These are phyloP conservation scores for Lepidurus apus DNA, from an alignment of 1,140 invertebrate genomes.

Conservation along the genomic window DNA sequence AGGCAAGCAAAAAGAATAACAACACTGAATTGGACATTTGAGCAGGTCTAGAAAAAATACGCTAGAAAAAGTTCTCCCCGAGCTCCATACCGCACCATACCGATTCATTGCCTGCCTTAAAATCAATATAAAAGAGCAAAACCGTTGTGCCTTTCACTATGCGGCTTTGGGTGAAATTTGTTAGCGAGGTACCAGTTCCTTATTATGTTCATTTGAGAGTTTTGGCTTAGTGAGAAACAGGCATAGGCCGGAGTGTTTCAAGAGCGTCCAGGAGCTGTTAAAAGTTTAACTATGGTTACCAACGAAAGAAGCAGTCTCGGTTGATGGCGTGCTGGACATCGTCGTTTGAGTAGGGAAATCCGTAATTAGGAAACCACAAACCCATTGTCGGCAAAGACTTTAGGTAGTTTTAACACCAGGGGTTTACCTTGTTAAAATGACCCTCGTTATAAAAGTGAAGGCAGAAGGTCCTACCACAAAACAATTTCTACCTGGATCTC, in stretches of 20 bases:
- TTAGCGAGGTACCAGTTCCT: too few species aligned
- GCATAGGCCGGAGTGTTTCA: not conserved
- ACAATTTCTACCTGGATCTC: not conserved
- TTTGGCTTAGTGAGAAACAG: too few species aligned
- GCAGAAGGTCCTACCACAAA: not conserved
- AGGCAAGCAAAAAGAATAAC: too few species aligned
- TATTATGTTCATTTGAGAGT: too few species aligned
- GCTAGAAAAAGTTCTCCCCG: too few species aligned
- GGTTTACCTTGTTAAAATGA: constrained; percentile 13
- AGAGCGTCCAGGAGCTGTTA: not conserved
- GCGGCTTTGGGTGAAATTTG: too few species aligned
- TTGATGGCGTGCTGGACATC: constrained; percentile 13
- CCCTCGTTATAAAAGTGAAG: constrained; percentile 12
- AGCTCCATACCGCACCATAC: too few species aligned
- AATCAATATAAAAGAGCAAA: too few species aligned
- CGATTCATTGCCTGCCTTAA: too few species aligned
- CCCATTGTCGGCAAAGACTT: constrained; percentile 18
- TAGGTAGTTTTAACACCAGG: constrained; percentile 21
- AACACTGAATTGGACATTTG: too few species aligned
- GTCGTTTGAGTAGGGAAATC: constrained; percentile 4
- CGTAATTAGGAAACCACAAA: constrained; percentile 16
- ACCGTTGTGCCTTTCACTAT: too few species aligned
- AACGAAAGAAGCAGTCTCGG: not conserved
- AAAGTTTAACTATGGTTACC: not conserved
- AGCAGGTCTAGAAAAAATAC: too few species aligned